These are phyloP conservation scores for Homarus gammarus DNA, from an alignment of 2,888 invertebrate species.

Conservation along the genomic window DNA sequence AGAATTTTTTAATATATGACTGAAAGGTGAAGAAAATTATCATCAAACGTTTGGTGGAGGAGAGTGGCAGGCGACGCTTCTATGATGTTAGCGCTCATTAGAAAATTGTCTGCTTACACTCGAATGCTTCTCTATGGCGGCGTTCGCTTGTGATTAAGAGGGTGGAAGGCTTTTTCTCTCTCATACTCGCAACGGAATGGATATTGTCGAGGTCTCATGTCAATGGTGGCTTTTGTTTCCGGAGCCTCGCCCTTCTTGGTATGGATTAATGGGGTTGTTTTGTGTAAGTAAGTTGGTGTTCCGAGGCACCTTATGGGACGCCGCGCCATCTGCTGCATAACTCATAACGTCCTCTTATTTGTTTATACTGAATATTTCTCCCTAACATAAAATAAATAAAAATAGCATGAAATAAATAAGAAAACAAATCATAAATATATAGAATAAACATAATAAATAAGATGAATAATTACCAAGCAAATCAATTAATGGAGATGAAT, in stretches of 20 bases:
- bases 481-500: no score
- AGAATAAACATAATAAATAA: no score
- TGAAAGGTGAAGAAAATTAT: slow-evolving; percentile 29
- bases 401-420: no score
- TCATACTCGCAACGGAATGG: slow-evolving; percentile 51
- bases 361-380: background rate
- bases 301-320: background rate
- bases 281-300: slow-evolving; percentile 27
- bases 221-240: slow-evolving; percentile 52
- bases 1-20: slow-evolving; percentile 11
- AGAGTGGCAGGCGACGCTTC: slow-evolving; percentile 7
- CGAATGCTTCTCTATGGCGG: slow-evolving; percentile 56
- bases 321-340: background rate
- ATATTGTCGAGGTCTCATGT: slow-evolving; percentile 61
- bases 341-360: background rate
- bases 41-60: slow-evolving; percentile 32
- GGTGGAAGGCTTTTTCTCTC: slow-evolving; percentile 51
- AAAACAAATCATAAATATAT: slow-evolving; percentile 19
- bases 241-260: slow-evolving; percentile 40
- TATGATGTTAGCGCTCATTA: slow-evolving; percentile 69
- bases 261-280: slow-evolving; percentile 53
- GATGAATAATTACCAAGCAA: no score
- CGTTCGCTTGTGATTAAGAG: slow-evolving; percentile 66
- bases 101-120: slow-evolving; percentile 68
- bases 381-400: background rate